These are phyloP conservation scores for Brevimyrus niger DNA, from an alignment of 2,113 vertebrate genomes.

Conservation along the genomic window DNA sequence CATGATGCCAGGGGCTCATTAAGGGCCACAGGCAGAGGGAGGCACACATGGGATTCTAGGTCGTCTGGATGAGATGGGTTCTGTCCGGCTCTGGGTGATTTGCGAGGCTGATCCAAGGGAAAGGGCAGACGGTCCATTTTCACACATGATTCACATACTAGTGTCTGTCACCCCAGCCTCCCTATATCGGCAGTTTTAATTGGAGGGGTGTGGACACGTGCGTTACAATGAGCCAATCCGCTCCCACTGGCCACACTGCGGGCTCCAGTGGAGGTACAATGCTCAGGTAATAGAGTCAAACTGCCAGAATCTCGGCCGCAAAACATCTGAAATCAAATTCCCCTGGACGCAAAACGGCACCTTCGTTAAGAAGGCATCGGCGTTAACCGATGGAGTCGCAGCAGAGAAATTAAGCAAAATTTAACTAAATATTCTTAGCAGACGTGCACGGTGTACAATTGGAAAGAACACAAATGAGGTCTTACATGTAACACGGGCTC, in stretches of 20 bases:
- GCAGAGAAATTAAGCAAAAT: constrained; percentile 12
- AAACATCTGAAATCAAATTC: not conserved
- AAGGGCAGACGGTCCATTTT: not conserved
- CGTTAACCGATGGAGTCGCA: constrained; percentile 24
- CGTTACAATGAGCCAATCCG: not conserved
- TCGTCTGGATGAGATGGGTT: not conserved
- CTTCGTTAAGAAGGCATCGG: constrained; percentile 30
- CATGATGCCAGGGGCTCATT: not conserved
- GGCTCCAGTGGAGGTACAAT: not conserved
- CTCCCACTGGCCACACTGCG: not conserved
- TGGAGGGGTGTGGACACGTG: not conserved
- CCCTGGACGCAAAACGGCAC: not conserved
- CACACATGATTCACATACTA: not conserved
- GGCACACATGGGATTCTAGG: not conserved
- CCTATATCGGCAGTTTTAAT: constrained; percentile 10
- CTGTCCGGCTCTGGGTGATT: not conserved
- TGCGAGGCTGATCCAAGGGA: not conserved
- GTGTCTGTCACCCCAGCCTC: not conserved
- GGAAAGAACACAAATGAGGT: not conserved
- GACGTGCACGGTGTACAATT: not conserved
- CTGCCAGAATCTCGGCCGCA: not conserved
- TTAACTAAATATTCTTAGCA: not conserved
- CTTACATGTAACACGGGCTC: not conserved
- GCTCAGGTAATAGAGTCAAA: not conserved
- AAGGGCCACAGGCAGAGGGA: not conserved